Base-by-base conservation (phyloP, 2,113 vertebrate species). In the Urocynchramus pylzowi region DNA sequence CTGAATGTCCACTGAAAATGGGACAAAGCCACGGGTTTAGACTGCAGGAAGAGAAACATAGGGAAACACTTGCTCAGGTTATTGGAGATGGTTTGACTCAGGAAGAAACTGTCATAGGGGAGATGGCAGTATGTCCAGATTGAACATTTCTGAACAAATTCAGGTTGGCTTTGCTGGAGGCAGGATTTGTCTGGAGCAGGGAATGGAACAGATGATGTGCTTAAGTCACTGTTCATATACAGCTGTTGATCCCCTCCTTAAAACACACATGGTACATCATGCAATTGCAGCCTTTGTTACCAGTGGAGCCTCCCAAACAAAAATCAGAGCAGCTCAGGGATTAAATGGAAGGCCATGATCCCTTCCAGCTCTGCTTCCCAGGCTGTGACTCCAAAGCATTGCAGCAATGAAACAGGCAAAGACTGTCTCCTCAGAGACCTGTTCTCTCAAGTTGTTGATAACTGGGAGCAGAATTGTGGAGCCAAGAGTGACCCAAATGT, bases 201-300 rank as follows among this genome's bases (percentile, higher is more conserved):
- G 49, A 50, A 75, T 4, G 14, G 14, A 82, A 54, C 41, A 78
- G 65, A 91, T 59, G 4, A 31, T 35, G 16, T 8, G 10, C 16
- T 70, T 31, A 77, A 81, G 18, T 61, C 39, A 81, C 8, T 33
- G 19, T 24, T 75, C 56, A 54, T 8, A 11, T 18, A 10, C 1
- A 7, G 49, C 69, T 68, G 49, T 30, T 28, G 14, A 81, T 27
- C 16, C 52, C 50, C 37, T 74, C 59, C 69, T 75, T 8, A 50
- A 63, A 57, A 67, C 42, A 57, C 0, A 2, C 44, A 10, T 0
- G 2, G 52, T 23, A 39, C 24, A 37, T 30, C 22, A 30, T 2
- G 4, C 24, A 64, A 5, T 28, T 23, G 41, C 59, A 79, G 31
- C 8, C 0, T 1, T 7, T 35, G 47, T 26, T 54, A 82, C 33